Evolutionary conservation across 1,140 invertebrate species (phyloP).

Genomic region (Caerostris extrusa): DNA sequence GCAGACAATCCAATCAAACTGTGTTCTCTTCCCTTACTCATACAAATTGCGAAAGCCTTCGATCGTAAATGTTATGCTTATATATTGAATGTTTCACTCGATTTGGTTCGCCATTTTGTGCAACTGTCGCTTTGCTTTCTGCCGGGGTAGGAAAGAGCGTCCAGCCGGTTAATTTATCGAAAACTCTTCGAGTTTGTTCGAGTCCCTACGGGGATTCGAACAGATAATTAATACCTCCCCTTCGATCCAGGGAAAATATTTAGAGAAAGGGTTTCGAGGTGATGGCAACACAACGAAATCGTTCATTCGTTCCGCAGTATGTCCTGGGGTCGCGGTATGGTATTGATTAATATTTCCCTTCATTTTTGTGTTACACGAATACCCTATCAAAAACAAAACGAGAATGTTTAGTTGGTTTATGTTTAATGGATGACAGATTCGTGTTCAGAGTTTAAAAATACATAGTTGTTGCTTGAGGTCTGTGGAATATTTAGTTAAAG

Average conservation of each 20-base stretch:
- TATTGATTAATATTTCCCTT: conserved; percentile 21
- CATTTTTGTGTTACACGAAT: neutral
- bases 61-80: conserved; percentile 42
- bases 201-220: neutral
- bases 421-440: too few species aligned
- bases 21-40: neutral
- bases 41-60: conserved; percentile 30
- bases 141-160: neutral
- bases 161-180: conserved; percentile 25
- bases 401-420: neutral
- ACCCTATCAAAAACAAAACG: neutral
- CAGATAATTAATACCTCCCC: conserved; percentile 27
- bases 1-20: conserved; percentile 24
- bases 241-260: neutral
- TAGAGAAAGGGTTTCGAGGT: neutral
- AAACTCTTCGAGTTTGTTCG: neutral
- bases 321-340: neutral
- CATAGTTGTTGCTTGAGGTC: too few species aligned
- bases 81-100: conserved; percentile 22
- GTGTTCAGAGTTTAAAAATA: too few species aligned
- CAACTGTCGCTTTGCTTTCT: conserved; percentile 24
- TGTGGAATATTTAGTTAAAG: too few species aligned
- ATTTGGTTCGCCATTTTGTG: conserved; percentile 41
- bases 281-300: neutral
- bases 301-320: neutral